phyloP scores from a whole-genome alignment of 2,113 vertebrate genomes.

The Hippolais icterina region DNA sequence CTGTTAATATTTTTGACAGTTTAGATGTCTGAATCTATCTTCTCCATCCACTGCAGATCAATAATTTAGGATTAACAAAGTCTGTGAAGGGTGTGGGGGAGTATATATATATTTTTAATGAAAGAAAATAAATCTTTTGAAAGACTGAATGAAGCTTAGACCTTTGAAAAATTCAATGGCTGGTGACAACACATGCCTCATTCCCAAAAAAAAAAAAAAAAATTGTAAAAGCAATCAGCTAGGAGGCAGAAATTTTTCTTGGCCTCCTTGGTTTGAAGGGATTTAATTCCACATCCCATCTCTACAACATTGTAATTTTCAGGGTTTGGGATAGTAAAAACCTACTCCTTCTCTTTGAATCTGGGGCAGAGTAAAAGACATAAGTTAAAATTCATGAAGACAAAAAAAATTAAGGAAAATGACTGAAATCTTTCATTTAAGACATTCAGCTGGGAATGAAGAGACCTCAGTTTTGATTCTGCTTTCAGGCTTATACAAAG shows the following conservation, averaged over 20 bases:
- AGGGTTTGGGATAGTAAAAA: neutral
- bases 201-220: neutral
- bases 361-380: neutral
- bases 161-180: neutral
- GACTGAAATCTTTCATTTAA: neutral
- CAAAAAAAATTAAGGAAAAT: neutral
- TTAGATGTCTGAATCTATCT: neutral
- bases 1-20: neutral
- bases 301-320: neutral
- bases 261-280: neutral
- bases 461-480: neutral
- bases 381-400: neutral
- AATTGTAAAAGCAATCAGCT: neutral
- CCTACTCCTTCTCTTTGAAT: neutral
- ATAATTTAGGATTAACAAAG: neutral
- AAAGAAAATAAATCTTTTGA: neutral
- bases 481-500: neutral
- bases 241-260: neutral
- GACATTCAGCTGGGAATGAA: neutral
- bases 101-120: neutral
- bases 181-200: neutral
- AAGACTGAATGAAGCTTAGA: neutral
- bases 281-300: neutral
- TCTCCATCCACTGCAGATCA: neutral
- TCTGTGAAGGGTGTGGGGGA: fast-evolving